Base-by-base conservation (phyloP, 1,140 invertebrate genomes). In the Zeugodacus cucurbitae region DNA sequence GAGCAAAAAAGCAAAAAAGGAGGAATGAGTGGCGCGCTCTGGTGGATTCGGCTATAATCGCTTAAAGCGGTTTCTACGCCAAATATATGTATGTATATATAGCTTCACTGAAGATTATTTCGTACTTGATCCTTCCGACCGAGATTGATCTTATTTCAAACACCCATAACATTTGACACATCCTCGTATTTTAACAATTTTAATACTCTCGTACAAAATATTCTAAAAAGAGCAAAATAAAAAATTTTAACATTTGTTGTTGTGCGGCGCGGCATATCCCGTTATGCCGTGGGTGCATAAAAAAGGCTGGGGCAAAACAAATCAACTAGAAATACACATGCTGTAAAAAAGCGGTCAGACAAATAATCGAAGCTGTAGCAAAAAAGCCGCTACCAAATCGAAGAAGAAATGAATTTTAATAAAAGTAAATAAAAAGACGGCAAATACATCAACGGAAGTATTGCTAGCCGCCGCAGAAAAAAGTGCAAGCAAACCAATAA, bases 401-500 rank as follows among this genome's bases (percentile, higher is more conserved):
- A 74, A 74, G 41, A 74, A 70, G 64, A 74, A 74, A 20, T 37
- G 5, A 74, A 74, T 37, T 67, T 41, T 41, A 74, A 41, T 74
- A 74, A 74, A 67, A 74, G 67, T 74, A 37, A 41, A 74, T 74
- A 74, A 74, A 74, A 74, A 74, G 34, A 37, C 41, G 22, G 32
- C 1, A 37, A 41, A 74, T 22, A 14, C 34, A 20, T 5, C 34
- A 20, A 8, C 67, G 37, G 67, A 37, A 74, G 34, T 74, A 37
- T 74, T 74, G 67, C 67, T 4, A 20, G 67, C 67, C 67, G 20
- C 11, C 67, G 67, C 67, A 74, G 37, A 74, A 74, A 74, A 74
- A 74, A 74, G 34, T 74, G 34, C 67, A 74, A 74, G 34, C 32
- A 41, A 41, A 74, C 67, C 67, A 74, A 74, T 74, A 74, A 74